Conservation (phyloP, 2,888 invertebrate species). For the Melinopterus prodromus region DNA sequence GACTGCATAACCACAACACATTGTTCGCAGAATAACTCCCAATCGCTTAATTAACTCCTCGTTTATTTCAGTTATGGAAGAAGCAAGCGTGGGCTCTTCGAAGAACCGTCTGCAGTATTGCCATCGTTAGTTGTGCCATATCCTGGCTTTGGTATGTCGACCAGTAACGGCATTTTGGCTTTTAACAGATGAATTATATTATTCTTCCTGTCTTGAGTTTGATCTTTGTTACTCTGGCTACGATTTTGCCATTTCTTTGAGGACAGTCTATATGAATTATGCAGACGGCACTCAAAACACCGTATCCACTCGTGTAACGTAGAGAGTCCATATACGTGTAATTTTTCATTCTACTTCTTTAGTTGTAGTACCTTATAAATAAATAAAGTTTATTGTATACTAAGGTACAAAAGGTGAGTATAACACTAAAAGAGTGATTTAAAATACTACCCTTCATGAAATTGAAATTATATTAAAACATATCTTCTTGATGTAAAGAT, state of each 20-base stretch:
- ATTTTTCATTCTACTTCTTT: not conserved
- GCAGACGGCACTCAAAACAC: conserved; percentile 27
- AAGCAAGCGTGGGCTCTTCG: not conserved
- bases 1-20: conserved; percentile 4
- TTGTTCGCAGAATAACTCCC: not conserved
- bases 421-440: no score
- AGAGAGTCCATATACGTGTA: conserved; percentile 13
- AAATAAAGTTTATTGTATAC: no score
- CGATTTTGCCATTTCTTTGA: not conserved
- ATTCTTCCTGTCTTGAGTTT: not conserved
- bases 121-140: not conserved
- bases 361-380: not conserved
- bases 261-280: conserved; percentile 19
- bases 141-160: conserved; percentile 16
- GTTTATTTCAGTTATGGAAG: not conserved
- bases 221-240: not conserved
- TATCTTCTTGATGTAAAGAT: no score
- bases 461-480: no score
- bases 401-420: no score
- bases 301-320: conserved; percentile 26
- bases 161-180: not conserved
- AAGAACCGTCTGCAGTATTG: not conserved
- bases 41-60: not conserved
- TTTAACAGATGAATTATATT: not conserved
- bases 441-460: no score